Conservation (phyloP, 2,797 vertebrate species). For the Onychomys torridus region DNA sequence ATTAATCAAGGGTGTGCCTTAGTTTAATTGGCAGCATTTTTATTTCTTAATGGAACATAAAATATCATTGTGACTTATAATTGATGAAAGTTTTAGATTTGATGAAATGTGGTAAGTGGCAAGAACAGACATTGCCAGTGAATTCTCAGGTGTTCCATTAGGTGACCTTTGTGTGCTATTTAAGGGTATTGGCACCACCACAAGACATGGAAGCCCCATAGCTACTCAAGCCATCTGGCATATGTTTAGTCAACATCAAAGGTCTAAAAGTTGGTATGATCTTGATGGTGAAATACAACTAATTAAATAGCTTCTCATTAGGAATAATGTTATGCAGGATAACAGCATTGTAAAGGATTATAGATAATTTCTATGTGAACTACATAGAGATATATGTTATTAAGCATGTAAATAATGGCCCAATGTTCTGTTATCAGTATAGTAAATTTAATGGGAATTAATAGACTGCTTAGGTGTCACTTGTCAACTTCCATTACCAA, state of each 20-base stretch:
- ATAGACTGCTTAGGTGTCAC: slow-evolving; percentile 63
- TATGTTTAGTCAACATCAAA: not conserved
- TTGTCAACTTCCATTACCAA: slow-evolving; percentile 73
- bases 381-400: slow-evolving; percentile 14
- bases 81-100: slow-evolving; percentile 60
- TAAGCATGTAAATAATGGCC: slow-evolving; percentile 14
- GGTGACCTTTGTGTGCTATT: not conserved
- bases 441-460: slow-evolving; percentile 75
- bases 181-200: not conserved
- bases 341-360: slow-evolving; percentile 21
- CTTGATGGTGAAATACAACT: not conserved
- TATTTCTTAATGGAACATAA: slow-evolving; percentile 75
- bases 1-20: slow-evolving; percentile 35
- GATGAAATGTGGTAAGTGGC: slow-evolving; percentile 50
- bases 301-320: not conserved
- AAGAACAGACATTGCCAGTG: not conserved
- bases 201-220: accelerated
- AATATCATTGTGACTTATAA: slow-evolving; percentile 39
- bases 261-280: not conserved
- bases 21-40: slow-evolving; percentile 62
- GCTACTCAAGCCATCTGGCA: not conserved
- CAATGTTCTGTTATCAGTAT: slow-evolving; percentile 24
- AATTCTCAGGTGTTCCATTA: not conserved
- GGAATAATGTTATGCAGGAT: not conserved
- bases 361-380: slow-evolving; percentile 1